These are phyloP conservation scores for Pachypanchax playfairii DNA, from an alignment of 2,113 vertebrate genomes.

Conservation along the genomic window DNA sequence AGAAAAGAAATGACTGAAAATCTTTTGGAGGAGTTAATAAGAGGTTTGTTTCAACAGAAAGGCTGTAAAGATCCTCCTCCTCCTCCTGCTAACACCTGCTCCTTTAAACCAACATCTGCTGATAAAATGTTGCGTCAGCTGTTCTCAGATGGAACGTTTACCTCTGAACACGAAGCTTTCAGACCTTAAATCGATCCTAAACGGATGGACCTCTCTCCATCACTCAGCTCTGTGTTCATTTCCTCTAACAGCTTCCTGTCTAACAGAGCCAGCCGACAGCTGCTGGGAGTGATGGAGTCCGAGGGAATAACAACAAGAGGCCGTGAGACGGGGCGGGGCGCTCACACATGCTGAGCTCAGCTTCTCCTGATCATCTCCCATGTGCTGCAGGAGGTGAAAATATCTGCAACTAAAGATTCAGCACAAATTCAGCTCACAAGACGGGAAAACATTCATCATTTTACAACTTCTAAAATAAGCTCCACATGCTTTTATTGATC, in stretches of 20 bases:
- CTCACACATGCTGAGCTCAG: constrained; percentile 48
- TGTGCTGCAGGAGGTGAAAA: constrained; percentile 15
- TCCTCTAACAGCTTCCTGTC: constrained; percentile 16
- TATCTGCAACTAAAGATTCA: background rate
- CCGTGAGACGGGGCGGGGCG: constrained; percentile 22
- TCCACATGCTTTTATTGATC: background rate
- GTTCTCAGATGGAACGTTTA: background rate
- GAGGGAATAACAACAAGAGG: constrained; percentile 10
- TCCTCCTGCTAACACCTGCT: background rate
- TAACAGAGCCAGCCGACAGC: background rate
- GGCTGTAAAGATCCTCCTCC: no score
- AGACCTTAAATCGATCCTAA: constrained; percentile 2
- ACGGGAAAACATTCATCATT: background rate
- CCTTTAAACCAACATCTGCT: background rate
- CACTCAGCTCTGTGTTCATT: background rate
- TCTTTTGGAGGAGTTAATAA: no score
- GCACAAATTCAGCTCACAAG: background rate
- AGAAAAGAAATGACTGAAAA: no score
- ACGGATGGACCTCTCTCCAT: background rate
- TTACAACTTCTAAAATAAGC: background rate
- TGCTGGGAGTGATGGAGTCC: constrained; percentile 14
- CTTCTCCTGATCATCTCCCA: constrained; percentile 22
- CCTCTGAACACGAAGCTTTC: background rate
- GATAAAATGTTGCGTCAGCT: background rate
- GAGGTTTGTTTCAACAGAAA: no score